Conservation (phyloP, 2,888 invertebrate genomes). For the Diarsia brunnea region DNA sequence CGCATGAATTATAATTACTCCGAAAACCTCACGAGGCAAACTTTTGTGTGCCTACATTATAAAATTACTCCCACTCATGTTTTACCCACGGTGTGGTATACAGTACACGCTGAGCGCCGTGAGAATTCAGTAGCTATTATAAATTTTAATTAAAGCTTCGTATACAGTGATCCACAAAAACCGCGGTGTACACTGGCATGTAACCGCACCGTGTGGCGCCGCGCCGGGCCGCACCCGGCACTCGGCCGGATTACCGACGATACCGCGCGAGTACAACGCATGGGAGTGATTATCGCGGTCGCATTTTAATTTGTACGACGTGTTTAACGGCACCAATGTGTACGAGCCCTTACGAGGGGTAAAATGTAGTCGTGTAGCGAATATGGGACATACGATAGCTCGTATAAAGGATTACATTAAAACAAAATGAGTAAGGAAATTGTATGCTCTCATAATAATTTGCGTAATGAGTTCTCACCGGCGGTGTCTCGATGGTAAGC, state of each 20-base stretch:
- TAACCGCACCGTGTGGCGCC: conserved; percentile 69
- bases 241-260: conserved; percentile 64
- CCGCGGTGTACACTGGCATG: conserved; percentile 64
- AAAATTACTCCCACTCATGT: conserved; percentile 63
- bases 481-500: conserved; percentile 95
- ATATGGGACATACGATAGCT: conserved; percentile 65
- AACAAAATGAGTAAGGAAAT: conserved; percentile 66
- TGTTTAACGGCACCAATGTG: conserved; percentile 79
- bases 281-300: conserved; percentile 83
- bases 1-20: conserved; percentile 59
- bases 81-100: conserved; percentile 52
- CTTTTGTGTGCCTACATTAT: conserved; percentile 64
- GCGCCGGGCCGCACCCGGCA: conserved; percentile 59
- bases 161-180: conserved; percentile 71
- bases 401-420: conserved; percentile 66
- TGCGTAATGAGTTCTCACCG: conserved; percentile 89
- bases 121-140: conserved; percentile 68
- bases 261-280: conserved; percentile 69
- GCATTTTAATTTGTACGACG: conserved; percentile 87
- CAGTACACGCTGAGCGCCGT: conserved; percentile 59
- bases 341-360: conserved; percentile 68
- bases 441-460: conserved; percentile 52
- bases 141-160: conserved; percentile 74
- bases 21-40: conserved; percentile 60
- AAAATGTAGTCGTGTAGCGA: conserved; percentile 50